Evolutionary conservation across 2,113 vertebrate genomes (phyloP).

Genomic region (Perca fluviatilis): DNA sequence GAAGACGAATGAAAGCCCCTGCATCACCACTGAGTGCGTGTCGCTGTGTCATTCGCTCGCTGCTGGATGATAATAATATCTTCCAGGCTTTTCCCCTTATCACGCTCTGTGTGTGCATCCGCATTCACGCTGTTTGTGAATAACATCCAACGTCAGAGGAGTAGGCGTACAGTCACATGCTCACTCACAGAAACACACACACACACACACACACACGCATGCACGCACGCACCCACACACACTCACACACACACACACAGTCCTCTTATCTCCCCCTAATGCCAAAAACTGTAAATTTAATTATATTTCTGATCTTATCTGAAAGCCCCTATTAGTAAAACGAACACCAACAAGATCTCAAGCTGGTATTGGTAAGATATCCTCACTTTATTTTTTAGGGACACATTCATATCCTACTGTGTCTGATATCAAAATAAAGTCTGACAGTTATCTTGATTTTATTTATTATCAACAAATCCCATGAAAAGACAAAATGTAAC

Average conservation of each 20-base stretch:
- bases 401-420: background rate
- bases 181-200: slow-evolving; percentile 13
- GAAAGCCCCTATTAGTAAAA: background rate
- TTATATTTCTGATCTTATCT: background rate
- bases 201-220: slow-evolving; percentile 18
- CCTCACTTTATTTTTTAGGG: background rate
- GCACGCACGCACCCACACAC: slow-evolving; percentile 2
- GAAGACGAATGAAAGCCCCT: slow-evolving; percentile 61
- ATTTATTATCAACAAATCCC: slow-evolving; percentile 4
- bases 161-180: slow-evolving; percentile 36
- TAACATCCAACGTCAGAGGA: slow-evolving; percentile 53
- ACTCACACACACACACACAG: background rate
- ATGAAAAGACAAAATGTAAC: background rate
- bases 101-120: slow-evolving; percentile 20
- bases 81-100: slow-evolving; percentile 53
- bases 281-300: background rate
- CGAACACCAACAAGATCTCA: background rate
- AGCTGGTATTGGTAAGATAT: background rate
- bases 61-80: slow-evolving; percentile 56
- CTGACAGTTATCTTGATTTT: background rate
- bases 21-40: slow-evolving; percentile 71
- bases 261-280: background rate
- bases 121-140: slow-evolving; percentile 35
- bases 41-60: slow-evolving; percentile 73
- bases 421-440: background rate